These are phyloP conservation scores for Mesembrinibis cayennensis DNA, from an alignment of 2,113 vertebrate species.

Conservation along the genomic window DNA sequence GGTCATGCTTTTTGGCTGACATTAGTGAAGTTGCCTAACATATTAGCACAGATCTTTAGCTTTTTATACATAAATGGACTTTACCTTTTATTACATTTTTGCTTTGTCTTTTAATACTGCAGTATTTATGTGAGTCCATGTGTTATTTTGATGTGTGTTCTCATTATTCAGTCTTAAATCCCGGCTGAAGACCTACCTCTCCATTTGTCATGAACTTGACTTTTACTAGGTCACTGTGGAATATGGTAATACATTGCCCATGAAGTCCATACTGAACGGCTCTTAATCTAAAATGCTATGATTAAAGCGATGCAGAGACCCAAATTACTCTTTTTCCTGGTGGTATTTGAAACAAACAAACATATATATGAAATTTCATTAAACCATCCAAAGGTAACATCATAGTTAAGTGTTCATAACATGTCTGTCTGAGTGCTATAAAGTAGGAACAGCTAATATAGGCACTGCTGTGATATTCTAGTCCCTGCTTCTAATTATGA, in stretches of 20 bases:
- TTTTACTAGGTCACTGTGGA: constrained; percentile 52
- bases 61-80: neutral
- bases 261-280: neutral
- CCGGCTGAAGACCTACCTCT: neutral
- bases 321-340: neutral
- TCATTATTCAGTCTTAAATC: constrained; percentile 12
- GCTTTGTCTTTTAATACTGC: constrained; percentile 12
- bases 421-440: neutral
- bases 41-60: neutral
- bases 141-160: constrained; percentile 17
- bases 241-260: neutral
- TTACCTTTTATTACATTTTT: constrained; percentile 20
- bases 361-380: neutral
- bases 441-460: neutral
- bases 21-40: neutral
- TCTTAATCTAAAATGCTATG: neutral
- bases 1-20: neutral
- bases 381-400: neutral
- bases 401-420: neutral
- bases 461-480: neutral
- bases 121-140: neutral
- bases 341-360: neutral
- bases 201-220: neutral
- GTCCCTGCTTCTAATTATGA: constrained; percentile 24
- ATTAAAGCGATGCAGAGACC: neutral